Percentiles rank a stretch among this genome's conserved stretches.
Conservation (phyloP, 1,140 invertebrate species). For the Pinna nobilis region DNA sequence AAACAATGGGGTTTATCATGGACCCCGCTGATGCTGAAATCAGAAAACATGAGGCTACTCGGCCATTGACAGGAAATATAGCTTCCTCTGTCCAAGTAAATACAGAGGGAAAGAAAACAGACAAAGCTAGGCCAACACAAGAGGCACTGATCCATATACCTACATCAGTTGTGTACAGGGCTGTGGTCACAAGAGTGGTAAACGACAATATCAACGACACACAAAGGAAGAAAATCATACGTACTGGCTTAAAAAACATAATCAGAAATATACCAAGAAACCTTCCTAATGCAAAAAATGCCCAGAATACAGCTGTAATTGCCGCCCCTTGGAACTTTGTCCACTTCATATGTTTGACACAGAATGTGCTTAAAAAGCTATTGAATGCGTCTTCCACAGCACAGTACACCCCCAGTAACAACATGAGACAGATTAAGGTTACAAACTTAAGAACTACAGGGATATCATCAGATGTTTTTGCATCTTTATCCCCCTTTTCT, state of each 20-base stretch:
- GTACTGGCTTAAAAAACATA: conserved; percentile 11
- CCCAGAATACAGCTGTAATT: conserved; percentile 48
- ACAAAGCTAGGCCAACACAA: conserved; percentile 45
- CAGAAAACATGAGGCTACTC: conserved; percentile 42
- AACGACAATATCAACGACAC: not conserved
- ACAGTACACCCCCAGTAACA: conserved; percentile 40
- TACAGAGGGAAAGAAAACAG: conserved; percentile 47
- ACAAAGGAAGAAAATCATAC: conserved; percentile 6
- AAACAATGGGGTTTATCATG: conserved; percentile 47
- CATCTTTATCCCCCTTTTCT: conserved; percentile 1
- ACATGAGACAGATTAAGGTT: conserved; percentile 21
- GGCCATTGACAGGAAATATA: conserved; percentile 44
- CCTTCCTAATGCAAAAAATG: conserved; percentile 33
- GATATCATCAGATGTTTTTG: conserved; percentile 5
- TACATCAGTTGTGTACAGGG: conserved; percentile 14
- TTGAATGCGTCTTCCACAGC: conserved; percentile 50
- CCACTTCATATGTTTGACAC: conserved; percentile 46
- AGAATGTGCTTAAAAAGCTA: conserved; percentile 45
- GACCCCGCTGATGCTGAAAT: conserved; percentile 38
- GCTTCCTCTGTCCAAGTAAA: conserved; percentile 52
- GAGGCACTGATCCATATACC: conserved; percentile 51
- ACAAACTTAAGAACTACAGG: not conserved
- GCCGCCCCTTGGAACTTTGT: conserved; percentile 40
- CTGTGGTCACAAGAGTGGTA: not conserved
- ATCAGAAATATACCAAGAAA: conserved; percentile 46